Percentiles rank a stretch among this genome's conserved stretches.
Evolutionary conservation across 2,797 vertebrate species (phyloP).

Genomic region (Liparis tanakae): DNA sequence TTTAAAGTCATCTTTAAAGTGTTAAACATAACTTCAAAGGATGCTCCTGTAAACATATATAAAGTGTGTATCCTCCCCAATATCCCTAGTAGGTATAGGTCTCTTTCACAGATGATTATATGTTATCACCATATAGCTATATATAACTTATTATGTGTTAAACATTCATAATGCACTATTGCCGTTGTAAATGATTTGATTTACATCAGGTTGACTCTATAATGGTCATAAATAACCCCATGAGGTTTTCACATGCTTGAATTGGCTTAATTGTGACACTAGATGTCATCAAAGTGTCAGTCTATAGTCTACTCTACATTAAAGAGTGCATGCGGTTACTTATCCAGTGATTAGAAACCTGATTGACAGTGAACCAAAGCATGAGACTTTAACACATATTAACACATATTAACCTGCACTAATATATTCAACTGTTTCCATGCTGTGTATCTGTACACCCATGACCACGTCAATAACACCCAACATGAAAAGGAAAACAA

Average conservation of each 20-base stretch:
- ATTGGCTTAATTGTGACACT: slow-evolving; percentile 24
- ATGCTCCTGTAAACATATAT: neutral
- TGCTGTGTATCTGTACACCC: neutral
- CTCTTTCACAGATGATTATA: neutral
- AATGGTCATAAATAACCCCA: neutral
- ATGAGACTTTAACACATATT: slow-evolving; percentile 9
- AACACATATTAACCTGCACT: slow-evolving; percentile 17
- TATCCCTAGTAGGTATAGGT: neutral
- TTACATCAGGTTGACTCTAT: neutral
- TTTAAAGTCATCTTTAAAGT: neutral
- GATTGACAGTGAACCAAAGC: slow-evolving; percentile 1
- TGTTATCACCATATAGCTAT: neutral
- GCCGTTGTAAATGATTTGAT: neutral
- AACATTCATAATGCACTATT: neutral
- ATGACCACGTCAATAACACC: slow-evolving; percentile 15
- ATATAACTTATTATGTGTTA: neutral
- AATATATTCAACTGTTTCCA: neutral
- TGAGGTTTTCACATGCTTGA: neutral
- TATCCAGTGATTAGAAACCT: neutral
- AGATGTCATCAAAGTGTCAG: slow-evolving; percentile 33
- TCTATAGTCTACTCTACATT: neutral
- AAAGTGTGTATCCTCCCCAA: neutral
- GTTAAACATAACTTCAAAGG: neutral
- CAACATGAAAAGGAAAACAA: slow-evolving; percentile 4
- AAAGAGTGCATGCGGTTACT: neutral